Percentiles rank a stretch among this genome's conserved stretches.
Evolutionary conservation across 2,113 vertebrate species (phyloP).

Genomic region (Ictidomys tridecemlineatus): DNA sequence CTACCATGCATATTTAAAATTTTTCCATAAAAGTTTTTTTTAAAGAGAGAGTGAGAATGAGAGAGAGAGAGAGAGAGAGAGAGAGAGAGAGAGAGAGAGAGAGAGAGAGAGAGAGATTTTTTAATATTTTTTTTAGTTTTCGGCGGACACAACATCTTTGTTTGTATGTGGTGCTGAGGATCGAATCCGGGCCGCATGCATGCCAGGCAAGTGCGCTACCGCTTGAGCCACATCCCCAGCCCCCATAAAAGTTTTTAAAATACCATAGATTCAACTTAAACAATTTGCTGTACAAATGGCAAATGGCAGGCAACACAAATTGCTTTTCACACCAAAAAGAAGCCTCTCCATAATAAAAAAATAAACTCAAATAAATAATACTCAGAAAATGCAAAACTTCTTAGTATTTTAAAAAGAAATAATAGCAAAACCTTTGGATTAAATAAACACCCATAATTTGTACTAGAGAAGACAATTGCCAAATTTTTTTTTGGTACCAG

Average conservation of each 20-base stretch:
- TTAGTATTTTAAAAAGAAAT: constrained; percentile 40
- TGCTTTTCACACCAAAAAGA: not conserved
- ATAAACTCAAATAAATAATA: not conserved
- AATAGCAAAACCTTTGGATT: constrained; percentile 34
- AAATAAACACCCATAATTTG: constrained; percentile 19
- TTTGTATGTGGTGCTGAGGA: no score
- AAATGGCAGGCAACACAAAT: not conserved
- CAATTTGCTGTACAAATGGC: not conserved
- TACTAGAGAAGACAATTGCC: not conserved
- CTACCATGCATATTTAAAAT: not conserved
- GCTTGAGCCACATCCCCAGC: no score
- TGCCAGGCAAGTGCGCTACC: no score
- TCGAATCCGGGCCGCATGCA: no score
- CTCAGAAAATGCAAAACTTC: not conserved
- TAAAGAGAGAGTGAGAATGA: no score
- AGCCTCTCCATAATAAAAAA: not conserved
- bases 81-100: no score
- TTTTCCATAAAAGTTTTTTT: constrained; percentile 42
- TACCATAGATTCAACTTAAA: not conserved
- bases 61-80: no score
- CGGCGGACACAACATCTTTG: no score
- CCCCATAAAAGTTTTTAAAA: constrained; percentile 37
- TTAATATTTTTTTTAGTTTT: no score
- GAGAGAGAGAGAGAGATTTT: no score
- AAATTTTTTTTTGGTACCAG: not conserved